phyloP scores from a whole-genome alignment of 2,113 vertebrate genomes.

The Callocephalon fimbriatum region DNA sequence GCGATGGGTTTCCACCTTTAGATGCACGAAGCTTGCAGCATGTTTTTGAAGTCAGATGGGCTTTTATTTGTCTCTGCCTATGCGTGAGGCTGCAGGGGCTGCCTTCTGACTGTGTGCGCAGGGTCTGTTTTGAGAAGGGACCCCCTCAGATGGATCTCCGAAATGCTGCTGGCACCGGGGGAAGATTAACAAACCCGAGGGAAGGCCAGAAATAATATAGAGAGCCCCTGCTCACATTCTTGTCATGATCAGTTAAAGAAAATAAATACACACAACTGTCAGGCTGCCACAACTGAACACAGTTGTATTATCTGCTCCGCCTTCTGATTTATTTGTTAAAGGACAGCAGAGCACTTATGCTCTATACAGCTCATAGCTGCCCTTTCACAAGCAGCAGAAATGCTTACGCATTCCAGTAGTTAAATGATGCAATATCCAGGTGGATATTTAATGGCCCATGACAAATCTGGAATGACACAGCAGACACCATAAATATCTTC shows the following conservation, averaged over 20 bases:
- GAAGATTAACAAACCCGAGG: slow-evolving; percentile 22
- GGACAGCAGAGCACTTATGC: slow-evolving; percentile 4
- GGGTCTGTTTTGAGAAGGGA: background rate
- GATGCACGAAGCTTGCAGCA: background rate
- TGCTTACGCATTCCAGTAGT: slow-evolving; percentile 73
- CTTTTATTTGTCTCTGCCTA: background rate
- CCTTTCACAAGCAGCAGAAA: slow-evolving; percentile 58
- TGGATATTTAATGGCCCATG: slow-evolving; percentile 72
- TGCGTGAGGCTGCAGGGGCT: background rate
- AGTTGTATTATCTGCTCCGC: slow-evolving; percentile 47
- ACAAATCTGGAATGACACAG: slow-evolving; percentile 70
- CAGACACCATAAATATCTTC: slow-evolving; percentile 72
- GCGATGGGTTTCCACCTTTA: background rate
- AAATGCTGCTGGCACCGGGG: background rate
- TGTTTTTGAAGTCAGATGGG: background rate
- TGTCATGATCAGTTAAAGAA: slow-evolving; percentile 47
- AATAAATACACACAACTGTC: slow-evolving; percentile 27
- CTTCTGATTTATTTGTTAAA: slow-evolving; percentile 64
- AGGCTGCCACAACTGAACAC: slow-evolving; percentile 26
- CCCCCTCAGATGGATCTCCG: background rate
- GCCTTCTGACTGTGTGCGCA: background rate
- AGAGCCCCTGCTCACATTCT: slow-evolving; percentile 19
- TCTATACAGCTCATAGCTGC: slow-evolving; percentile 26
- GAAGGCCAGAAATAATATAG: slow-evolving; percentile 31
- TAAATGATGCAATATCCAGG: slow-evolving; percentile 77